phyloP scores from a whole-genome alignment of 2,113 vertebrate genomes.

The Ploceus nigricollis region DNA sequence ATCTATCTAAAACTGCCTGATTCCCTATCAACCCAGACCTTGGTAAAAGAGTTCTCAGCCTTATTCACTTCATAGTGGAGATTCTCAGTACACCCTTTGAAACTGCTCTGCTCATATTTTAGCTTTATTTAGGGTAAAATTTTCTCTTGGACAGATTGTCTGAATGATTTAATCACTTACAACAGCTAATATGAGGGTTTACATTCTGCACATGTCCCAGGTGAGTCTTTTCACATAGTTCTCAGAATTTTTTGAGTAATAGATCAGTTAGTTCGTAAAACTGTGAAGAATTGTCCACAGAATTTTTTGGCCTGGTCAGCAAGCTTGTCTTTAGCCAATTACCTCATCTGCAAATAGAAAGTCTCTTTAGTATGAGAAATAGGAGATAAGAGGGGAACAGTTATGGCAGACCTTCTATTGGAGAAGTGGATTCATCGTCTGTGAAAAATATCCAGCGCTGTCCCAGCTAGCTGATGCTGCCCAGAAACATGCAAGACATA shows the following conservation, averaged over 20 bases:
- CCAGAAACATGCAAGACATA: neutral
- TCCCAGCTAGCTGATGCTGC: slow-evolving; percentile 4
- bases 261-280: neutral
- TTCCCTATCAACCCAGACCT: neutral
- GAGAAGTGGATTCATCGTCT: neutral
- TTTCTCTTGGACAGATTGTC: neutral
- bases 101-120: neutral
- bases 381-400: neutral
- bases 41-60: neutral
- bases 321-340: neutral
- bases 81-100: neutral
- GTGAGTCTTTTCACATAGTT: neutral
- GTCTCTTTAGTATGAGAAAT: neutral
- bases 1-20: neutral
- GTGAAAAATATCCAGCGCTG: neutral
- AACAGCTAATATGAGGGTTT: neutral
- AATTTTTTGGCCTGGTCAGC: neutral
- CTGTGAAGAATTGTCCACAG: neutral
- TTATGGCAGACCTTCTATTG: neutral
- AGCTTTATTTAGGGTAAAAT: neutral
- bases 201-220: neutral
- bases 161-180: neutral
- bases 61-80: neutral
- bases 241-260: neutral
- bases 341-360: slow-evolving; percentile 13